Evolutionary conservation across 2,888 invertebrate species (phyloP).

Genomic region (Morpho achilles): DNA sequence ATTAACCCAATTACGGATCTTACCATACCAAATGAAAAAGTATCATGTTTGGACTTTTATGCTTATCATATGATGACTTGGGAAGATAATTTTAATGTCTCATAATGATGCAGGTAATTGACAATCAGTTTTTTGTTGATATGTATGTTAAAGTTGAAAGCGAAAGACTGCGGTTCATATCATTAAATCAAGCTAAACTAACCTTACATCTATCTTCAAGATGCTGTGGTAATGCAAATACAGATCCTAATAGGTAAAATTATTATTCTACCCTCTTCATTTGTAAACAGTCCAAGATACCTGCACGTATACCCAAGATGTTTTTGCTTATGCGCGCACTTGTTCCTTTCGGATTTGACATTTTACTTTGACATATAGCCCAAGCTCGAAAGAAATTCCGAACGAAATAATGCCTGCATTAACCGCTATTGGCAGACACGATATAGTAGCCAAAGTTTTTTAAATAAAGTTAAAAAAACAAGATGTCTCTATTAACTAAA

Average conservation of each 20-base stretch:
- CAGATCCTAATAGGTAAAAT: slow-evolving; percentile 6
- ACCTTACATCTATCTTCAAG: slow-evolving; percentile 24
- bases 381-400: background rate
- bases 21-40: no score
- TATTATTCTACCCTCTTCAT: background rate
- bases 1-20: no score
- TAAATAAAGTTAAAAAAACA: background rate
- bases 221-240: no score
- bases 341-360: no score
- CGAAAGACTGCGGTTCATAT: slow-evolving; percentile 25
- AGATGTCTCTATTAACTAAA: background rate
- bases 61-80: no score
- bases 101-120: no score
- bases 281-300: background rate
- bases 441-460: background rate
- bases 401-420: background rate
- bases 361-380: background rate
- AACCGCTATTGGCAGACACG: background rate
- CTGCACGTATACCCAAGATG: background rate
- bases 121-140: no score
- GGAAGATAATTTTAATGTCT: no score
- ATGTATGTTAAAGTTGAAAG: slow-evolving; percentile 3
- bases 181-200: slow-evolving; percentile 26
- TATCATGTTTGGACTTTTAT: no score
- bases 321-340: background rate